Conservation (phyloP, 2,113 vertebrate species). For the Pitta sordida region DNA sequence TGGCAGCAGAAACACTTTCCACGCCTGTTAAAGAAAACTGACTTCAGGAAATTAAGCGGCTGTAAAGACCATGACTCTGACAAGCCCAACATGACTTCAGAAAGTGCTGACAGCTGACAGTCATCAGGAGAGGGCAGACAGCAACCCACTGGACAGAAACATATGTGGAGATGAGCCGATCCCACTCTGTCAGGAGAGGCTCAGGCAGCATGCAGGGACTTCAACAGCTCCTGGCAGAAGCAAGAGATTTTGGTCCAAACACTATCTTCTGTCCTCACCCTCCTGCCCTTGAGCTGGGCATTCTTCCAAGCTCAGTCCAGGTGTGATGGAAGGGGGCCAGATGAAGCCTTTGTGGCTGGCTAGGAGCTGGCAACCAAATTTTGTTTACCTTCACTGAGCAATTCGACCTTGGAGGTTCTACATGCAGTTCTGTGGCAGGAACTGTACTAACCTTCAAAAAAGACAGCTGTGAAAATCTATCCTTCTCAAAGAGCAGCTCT, state of each 20-base stretch:
- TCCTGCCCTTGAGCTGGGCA: not conserved
- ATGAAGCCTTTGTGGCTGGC: not conserved
- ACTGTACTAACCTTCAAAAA: not conserved
- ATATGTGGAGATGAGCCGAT: fast-evolving
- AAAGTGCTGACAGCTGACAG: not conserved
- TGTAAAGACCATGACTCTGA: not conserved
- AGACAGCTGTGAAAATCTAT: not conserved
- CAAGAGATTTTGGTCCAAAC: not conserved
- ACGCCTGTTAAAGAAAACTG: not conserved
- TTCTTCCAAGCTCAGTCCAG: not conserved
- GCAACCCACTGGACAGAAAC: not conserved
- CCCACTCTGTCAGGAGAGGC: not conserved
- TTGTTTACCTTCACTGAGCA: not conserved
- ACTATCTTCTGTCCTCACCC: not conserved
- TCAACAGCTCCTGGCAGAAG: not conserved
- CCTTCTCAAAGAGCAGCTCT: not conserved
- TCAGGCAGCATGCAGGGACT: not conserved
- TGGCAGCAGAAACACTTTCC: not conserved
- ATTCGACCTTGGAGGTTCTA: not conserved
- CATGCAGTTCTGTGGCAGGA: not conserved
- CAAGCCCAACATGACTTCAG: not conserved
- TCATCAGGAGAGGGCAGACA: not conserved
- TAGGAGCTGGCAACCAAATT: not conserved
- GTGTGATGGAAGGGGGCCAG: not conserved
- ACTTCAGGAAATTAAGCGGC: not conserved